Conservation (phyloP, 2,113 vertebrate genomes). For the Sylvietta virens region DNA sequence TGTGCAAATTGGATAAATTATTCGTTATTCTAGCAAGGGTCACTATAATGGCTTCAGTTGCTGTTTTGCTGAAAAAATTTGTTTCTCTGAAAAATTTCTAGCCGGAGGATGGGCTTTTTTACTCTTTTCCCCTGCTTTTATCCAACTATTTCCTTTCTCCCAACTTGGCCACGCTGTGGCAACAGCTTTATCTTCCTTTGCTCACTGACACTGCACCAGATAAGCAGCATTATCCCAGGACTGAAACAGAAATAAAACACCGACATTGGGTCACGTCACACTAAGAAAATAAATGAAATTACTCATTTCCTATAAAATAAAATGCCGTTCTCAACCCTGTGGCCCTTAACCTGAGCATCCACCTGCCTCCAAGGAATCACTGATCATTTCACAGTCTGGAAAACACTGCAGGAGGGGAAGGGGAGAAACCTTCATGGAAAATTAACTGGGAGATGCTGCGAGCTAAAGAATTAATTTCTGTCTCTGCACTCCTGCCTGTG, state of each 20-base stretch:
- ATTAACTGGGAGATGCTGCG: background rate
- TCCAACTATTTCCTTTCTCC: background rate
- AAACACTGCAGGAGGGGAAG: background rate
- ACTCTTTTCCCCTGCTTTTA: background rate
- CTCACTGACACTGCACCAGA: background rate
- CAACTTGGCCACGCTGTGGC: background rate
- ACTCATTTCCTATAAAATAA: background rate
- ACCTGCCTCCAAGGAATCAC: background rate
- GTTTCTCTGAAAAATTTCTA: background rate
- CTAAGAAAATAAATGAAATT: background rate
- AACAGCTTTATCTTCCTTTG: background rate
- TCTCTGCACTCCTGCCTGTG: background rate
- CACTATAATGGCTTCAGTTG: background rate
- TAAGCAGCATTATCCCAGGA: background rate
- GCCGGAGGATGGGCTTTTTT: background rate
- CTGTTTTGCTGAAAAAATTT: background rate
- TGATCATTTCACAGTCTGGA: background rate
- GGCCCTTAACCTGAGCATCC: background rate
- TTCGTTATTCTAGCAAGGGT: background rate
- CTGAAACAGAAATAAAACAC: background rate
- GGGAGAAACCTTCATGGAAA: conserved; percentile 9
- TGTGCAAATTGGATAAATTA: background rate
- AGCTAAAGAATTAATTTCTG: background rate
- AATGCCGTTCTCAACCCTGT: background rate
- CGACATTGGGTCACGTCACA: fast-evolving